These are phyloP conservation scores for Poecile montanus DNA, from an alignment of 2,797 vertebrate species.

Conservation along the genomic window DNA sequence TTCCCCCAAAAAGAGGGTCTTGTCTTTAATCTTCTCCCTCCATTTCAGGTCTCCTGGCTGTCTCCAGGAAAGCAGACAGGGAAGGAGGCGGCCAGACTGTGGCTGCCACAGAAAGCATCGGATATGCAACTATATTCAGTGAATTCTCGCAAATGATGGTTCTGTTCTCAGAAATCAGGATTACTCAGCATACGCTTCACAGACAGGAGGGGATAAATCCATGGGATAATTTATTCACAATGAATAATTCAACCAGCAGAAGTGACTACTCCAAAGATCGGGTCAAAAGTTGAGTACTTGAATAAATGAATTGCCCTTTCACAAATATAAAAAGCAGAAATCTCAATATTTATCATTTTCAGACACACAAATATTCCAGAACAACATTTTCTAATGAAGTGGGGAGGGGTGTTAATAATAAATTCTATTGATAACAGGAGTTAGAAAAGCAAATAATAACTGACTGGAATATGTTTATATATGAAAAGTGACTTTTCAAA, in stretches of 20 bases:
- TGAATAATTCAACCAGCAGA: conserved; percentile 69
- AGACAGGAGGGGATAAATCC: conserved; percentile 42
- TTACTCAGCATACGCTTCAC: conserved; percentile 9
- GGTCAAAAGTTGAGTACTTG: conserved; percentile 71
- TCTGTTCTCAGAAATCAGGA: conserved; percentile 65
- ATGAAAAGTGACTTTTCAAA: conserved; percentile 65
- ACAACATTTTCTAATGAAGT: conserved; percentile 68
- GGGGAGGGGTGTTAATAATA: conserved; percentile 59
- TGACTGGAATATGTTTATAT: conserved; percentile 63
- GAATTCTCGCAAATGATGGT: not conserved
- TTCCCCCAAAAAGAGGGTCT: not conserved
- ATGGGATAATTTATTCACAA: conserved; percentile 61
- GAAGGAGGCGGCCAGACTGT: not conserved
- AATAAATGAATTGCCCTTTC: conserved; percentile 74
- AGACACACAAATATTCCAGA: conserved; percentile 63
- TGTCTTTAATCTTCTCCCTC: not conserved
- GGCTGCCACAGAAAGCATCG: accelerated
- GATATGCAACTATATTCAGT: conserved; percentile 30
- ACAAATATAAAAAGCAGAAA: conserved; percentile 67
- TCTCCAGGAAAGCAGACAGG: not conserved
- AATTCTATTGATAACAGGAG: conserved; percentile 67
- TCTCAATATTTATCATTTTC: conserved; percentile 71
- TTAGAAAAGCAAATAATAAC: conserved; percentile 68
- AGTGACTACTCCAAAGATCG: conserved; percentile 65
- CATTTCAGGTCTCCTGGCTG: not conserved